These are phyloP conservation scores for Aricia artaxerxes DNA, from an alignment of 2,888 invertebrate genomes.

Conservation along the genomic window DNA sequence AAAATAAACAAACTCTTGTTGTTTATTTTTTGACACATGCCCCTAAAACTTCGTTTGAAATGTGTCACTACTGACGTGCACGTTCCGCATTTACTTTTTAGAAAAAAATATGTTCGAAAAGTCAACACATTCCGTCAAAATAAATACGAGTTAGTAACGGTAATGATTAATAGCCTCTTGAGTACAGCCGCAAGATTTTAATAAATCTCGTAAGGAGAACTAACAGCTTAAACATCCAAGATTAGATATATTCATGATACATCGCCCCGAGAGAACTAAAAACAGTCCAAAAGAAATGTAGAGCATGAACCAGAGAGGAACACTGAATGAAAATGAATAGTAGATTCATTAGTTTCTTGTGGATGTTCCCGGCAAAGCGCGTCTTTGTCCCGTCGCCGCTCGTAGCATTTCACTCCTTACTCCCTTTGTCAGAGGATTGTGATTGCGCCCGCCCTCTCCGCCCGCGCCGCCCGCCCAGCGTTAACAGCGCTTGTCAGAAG, in stretches of 20 bases:
- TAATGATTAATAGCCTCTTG: too few species aligned
- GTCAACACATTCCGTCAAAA: neutral
- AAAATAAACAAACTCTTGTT: too few species aligned
- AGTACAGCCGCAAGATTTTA: too few species aligned
- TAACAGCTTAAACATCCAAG: neutral
- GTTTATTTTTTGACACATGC: too few species aligned
- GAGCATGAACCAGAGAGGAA: conserved; percentile 4
- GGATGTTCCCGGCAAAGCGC: conserved; percentile 45
- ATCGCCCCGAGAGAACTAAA: neutral
- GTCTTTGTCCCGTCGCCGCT: conserved; percentile 60
- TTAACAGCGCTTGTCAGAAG: conserved; percentile 42
- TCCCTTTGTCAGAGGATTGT: conserved; percentile 57
- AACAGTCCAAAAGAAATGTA: neutral
- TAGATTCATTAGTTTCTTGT: conserved; percentile 18
- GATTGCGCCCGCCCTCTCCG: conserved; percentile 50
- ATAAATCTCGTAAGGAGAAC: neutral
- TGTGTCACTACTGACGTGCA: too few species aligned
- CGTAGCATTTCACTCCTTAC: conserved; percentile 54
- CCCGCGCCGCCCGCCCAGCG: conserved; percentile 44
- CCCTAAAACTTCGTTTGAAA: too few species aligned
- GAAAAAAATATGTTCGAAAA: neutral
- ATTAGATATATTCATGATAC: neutral
- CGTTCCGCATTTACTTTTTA: too few species aligned
- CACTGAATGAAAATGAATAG: conserved; percentile 17
- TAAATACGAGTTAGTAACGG: neutral